Evolutionary conservation across 2,888 invertebrate genomes (phyloP).

Genomic region (Bimastos eiseni): DNA sequence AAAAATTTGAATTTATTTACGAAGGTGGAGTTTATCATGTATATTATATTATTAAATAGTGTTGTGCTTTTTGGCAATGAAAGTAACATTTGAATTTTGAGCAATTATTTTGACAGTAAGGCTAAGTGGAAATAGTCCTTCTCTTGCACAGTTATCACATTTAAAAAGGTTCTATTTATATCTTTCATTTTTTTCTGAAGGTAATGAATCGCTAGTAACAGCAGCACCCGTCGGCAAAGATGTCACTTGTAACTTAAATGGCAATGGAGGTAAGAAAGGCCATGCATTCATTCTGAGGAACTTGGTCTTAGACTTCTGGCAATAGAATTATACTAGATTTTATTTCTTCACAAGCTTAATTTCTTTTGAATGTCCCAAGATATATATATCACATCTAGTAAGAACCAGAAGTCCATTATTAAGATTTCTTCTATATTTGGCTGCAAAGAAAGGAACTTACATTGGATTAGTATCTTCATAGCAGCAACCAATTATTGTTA

Average conservation of each 20-base stretch:
- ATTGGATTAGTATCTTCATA: background rate
- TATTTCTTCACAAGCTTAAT: background rate
- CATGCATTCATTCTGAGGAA: background rate
- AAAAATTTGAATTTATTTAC: no score
- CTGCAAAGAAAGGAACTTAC: background rate
- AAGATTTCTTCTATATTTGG: background rate
- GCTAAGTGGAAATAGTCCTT: no score
- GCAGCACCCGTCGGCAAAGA: background rate
- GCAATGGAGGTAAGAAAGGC: conserved; percentile 17
- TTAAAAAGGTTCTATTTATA: background rate
- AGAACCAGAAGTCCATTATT: background rate
- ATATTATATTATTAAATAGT: no score
- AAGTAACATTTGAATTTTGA: no score
- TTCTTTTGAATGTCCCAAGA: background rate
- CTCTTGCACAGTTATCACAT: background rate
- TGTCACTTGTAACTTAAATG: background rate
- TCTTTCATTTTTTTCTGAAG: background rate
- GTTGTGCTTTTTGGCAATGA: no score
- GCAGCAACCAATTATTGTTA: background rate
- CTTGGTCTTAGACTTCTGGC: background rate
- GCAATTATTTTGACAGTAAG: no score
- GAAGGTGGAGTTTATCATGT: no score
- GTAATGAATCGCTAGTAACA: background rate
- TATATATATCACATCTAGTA: background rate
- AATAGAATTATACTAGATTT: background rate